Conservation (phyloP, 2,888 invertebrate species). For the Eurytoma californica region DNA sequence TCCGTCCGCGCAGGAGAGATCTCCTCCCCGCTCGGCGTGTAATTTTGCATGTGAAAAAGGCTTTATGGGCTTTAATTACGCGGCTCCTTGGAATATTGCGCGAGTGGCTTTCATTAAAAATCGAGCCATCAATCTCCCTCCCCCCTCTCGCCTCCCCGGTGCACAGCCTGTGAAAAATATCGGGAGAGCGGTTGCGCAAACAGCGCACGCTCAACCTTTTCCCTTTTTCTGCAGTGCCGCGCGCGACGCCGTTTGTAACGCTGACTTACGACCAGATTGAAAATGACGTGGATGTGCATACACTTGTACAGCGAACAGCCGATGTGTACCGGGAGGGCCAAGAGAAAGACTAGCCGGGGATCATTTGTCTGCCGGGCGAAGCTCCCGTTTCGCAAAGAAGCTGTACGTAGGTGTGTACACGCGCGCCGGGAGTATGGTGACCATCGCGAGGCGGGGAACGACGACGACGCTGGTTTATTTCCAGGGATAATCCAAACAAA, state of each 20-base stretch:
- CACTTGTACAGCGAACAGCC: slow-evolving; percentile 55
- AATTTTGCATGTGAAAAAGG: slow-evolving; percentile 47
- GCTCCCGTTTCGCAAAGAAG: slow-evolving; percentile 34
- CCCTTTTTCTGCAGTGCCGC: neutral
- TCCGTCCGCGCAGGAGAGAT: slow-evolving; percentile 13
- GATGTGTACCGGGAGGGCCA: neutral
- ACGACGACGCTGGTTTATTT: slow-evolving; percentile 72
- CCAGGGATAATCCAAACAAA: slow-evolving; percentile 76
- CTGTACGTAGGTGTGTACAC: neutral
- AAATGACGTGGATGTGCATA: slow-evolving; percentile 48
- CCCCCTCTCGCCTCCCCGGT: neutral
- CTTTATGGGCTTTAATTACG: slow-evolving; percentile 54
- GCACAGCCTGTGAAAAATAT: slow-evolving; percentile 21
- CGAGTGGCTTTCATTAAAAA: slow-evolving; percentile 54
- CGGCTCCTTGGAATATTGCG: slow-evolving; percentile 48
- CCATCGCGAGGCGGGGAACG: slow-evolving; percentile 55
- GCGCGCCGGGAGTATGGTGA: neutral
- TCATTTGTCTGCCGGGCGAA: slow-evolving; percentile 69
- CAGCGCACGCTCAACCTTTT: slow-evolving; percentile 4
- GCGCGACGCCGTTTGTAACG: slow-evolving; percentile 38
- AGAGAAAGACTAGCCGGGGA: slow-evolving; percentile 59
- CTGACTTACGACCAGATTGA: slow-evolving; percentile 52
- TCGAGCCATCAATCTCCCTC: slow-evolving; percentile 50
- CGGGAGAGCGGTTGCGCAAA: slow-evolving; percentile 40
- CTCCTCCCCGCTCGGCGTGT: slow-evolving; percentile 33